Conservation (phyloP, 2,888 invertebrate species). For the Torymus aiolomorphi region DNA sequence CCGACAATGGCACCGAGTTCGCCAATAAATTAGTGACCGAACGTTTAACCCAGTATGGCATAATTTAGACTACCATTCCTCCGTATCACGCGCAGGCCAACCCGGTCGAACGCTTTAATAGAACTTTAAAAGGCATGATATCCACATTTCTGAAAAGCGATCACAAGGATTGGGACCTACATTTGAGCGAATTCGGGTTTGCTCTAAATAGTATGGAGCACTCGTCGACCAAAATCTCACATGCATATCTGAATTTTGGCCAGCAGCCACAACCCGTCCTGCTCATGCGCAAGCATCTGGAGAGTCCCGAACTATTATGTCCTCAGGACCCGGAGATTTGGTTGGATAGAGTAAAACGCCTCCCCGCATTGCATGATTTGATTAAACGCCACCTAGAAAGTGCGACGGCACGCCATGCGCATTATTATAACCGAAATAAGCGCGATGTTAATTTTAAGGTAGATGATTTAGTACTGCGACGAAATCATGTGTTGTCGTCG, state of each 20-base stretch:
- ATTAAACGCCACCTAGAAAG: too few relatives aligned
- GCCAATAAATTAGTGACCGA: slow-evolving; percentile 44
- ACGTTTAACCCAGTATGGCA: slow-evolving; percentile 17
- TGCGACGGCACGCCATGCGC: too few relatives aligned
- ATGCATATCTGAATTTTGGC: slow-evolving; percentile 42
- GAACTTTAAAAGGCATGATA: slow-evolving; percentile 60
- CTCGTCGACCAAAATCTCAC: slow-evolving; percentile 45
- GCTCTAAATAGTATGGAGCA: slow-evolving; percentile 52
- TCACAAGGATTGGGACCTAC: slow-evolving; percentile 41
- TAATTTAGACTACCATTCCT: slow-evolving; percentile 30
- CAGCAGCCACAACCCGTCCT: neutral
- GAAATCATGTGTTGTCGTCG: too few relatives aligned
- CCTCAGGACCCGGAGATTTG: too few relatives aligned
- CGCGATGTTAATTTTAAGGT: too few relatives aligned
- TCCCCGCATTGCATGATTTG: too few relatives aligned
- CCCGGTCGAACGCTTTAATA: slow-evolving; percentile 59
- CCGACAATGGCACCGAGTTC: slow-evolving; percentile 49
- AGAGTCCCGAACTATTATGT: too few relatives aligned
- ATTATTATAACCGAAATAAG: too few relatives aligned
- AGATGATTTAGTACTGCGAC: too few relatives aligned
- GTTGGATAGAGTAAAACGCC: too few relatives aligned
- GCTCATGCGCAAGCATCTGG: neutral
- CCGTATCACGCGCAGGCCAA: slow-evolving; percentile 61
- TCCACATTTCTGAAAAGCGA: too few relatives aligned
- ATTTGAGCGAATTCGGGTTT: too few relatives aligned